Evolutionary conservation across 1,140 invertebrate genomes (phyloP).

Genomic region (Nautilus pompilius): DNA sequence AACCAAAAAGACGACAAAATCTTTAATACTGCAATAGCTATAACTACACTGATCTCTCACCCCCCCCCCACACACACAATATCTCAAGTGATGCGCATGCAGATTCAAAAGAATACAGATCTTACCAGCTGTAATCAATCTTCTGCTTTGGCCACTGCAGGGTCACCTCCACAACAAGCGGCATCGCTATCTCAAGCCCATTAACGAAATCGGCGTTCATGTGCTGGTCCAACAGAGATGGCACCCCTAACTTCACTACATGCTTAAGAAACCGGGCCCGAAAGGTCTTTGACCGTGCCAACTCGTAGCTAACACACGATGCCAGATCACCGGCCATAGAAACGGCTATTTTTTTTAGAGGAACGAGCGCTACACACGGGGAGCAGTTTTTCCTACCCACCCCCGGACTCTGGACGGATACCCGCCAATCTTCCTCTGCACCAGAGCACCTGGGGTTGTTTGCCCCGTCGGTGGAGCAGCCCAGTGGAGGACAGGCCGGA

Average conservation of each 20-base stretch:
- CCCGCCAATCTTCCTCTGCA: not conserved
- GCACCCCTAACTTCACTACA: too few relatives aligned
- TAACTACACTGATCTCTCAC: too few relatives aligned
- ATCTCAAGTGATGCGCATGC: too few relatives aligned
- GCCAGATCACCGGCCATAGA: slow-evolving; percentile 27
- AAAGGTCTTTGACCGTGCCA: slow-evolving; percentile 16
- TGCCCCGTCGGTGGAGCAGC: not conserved
- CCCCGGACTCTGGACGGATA: not conserved
- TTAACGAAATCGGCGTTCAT: slow-evolving; percentile 12
- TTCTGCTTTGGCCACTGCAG: slow-evolving; percentile 30
- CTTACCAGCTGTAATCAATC: slow-evolving; percentile 35
- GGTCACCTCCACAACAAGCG: slow-evolving; percentile 28
- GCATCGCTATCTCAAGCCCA: slow-evolving; percentile 15
- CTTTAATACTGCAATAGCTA: too few relatives aligned
- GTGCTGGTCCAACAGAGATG: too few relatives aligned
- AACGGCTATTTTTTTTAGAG: slow-evolving; percentile 10
- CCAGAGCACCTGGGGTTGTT: not conserved
- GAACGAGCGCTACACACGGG: not conserved
- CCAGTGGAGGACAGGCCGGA: not conserved
- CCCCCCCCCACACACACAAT: too few relatives aligned
- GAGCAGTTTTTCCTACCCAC: not conserved
- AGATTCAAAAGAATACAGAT: too few relatives aligned
- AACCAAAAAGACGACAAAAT: too few relatives aligned
- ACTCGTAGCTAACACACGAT: slow-evolving; percentile 17
- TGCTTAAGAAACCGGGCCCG: slow-evolving; percentile 18